Conservation (phyloP, 1,140 invertebrate genomes). For the Hycleus cichorii region DNA sequence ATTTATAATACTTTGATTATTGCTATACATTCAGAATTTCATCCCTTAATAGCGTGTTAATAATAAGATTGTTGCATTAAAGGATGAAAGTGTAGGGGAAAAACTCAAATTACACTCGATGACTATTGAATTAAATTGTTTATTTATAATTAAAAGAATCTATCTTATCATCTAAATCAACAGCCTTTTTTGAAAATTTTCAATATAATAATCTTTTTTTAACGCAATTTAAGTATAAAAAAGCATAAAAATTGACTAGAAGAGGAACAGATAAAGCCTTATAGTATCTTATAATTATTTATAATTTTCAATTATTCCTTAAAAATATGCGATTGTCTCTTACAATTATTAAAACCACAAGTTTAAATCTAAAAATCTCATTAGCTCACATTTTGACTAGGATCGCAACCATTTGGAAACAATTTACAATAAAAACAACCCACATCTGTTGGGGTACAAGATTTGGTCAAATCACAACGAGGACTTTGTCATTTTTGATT, state of each 20-base stretch:
- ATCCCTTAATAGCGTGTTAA: too few species aligned
- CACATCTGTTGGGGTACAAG: too few species aligned
- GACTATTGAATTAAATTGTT: too few species aligned
- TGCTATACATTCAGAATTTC: conserved; percentile 9
- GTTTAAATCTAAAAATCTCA: conserved; percentile 3
- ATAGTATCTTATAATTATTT: neutral
- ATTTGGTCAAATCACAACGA: too few species aligned
- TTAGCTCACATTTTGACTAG: conserved; percentile 6
- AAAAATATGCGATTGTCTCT: conserved; percentile 21
- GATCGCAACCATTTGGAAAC: neutral
- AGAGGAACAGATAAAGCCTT: conserved; percentile 25
- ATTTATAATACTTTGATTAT: conserved; percentile 10
- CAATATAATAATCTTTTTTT: conserved; percentile 3
- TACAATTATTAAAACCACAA: conserved; percentile 11
- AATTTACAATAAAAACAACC: too few species aligned
- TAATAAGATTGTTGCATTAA: too few species aligned
- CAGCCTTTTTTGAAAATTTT: conserved; percentile 14
- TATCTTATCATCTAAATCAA: conserved; percentile 18
- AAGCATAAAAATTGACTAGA: conserved; percentile 30
- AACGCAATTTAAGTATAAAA: conserved; percentile 16
- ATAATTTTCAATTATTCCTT: neutral
- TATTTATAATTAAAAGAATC: neutral
- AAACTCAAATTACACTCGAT: too few species aligned
- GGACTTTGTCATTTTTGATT: too few species aligned
- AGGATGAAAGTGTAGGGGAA: too few species aligned